phyloP scores from a whole-genome alignment of 2,113 vertebrate genomes.

The Pedetes capensis region DNA sequence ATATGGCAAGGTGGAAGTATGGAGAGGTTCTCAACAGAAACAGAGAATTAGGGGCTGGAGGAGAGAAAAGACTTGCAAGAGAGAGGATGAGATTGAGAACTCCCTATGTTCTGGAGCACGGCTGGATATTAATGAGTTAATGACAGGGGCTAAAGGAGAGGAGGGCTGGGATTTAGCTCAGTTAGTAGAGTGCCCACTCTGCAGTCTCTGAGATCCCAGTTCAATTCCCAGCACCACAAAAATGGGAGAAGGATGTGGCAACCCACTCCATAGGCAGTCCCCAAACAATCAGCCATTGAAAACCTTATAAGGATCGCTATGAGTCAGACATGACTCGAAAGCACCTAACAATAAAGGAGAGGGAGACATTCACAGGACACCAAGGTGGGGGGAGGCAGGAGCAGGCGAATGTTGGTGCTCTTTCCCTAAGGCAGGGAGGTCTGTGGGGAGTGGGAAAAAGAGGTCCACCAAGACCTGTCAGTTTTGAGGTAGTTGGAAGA shows the following conservation, averaged over 20 bases:
- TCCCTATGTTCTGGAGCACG: neutral
- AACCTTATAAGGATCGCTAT: too few relatives aligned
- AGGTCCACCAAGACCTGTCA: neutral
- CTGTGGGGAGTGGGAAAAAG: neutral
- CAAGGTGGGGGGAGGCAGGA: neutral
- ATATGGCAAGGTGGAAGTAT: fast-evolving
- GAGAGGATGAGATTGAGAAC: neutral
- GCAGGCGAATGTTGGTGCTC: neutral
- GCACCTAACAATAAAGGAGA: too few relatives aligned
- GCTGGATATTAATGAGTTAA: neutral
- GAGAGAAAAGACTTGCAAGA: neutral
- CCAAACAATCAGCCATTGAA: too few relatives aligned
- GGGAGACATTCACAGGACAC: neutral
- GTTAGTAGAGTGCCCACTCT: too few relatives aligned
- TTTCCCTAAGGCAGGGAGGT: neutral
- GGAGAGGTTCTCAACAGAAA: neutral
- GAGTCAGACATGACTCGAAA: too few relatives aligned
- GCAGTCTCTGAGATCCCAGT: too few relatives aligned
- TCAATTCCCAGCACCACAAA: too few relatives aligned
- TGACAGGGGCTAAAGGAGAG: neutral
- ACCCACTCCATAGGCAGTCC: too few relatives aligned
- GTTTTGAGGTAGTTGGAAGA: neutral
- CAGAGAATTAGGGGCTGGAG: neutral
- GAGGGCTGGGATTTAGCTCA: too few relatives aligned
- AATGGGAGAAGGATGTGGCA: too few relatives aligned